Evolutionary conservation across 2,113 vertebrate genomes (phyloP), one percentile per base, ranked within the genome.

Genomic region (Saguinus imperator): DNA sequence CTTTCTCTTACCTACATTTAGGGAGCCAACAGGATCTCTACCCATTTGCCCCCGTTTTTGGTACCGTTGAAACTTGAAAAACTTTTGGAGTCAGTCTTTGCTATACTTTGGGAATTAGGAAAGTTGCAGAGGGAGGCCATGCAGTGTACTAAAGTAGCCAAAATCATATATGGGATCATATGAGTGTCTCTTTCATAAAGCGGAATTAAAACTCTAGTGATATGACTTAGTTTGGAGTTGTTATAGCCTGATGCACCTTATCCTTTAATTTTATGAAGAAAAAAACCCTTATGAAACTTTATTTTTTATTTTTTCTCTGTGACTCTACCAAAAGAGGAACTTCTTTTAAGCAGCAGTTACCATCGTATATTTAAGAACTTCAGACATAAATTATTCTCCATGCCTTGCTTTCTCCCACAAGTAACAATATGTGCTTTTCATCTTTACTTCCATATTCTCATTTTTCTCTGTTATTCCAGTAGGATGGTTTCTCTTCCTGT

Each of bases 381-480:
- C 2, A 76, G 57, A 72, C 21, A 8, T 48, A 81, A 92, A 16
- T 77, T 92, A 23, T 72, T 52, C 57, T 87, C 37, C 21, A 32
- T 92, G 18, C 29, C 37, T 91, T 91, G 13, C 35, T 92, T 96
- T 95, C 40, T 96, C 25, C 32, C 43, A 61, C 35, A 94, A 75
- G 11, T 82, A 88, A n/a, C 1, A 29, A 27, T 87, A 83, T 89
- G 37, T 83, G 76, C 52, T 85, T 92, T 90, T 91, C 66, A 55
- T 68, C 76, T 90, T 93, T 90, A 45, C 45, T 85, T 91, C 32
- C 14, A 20, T 91, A 37, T 85, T 94, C 48, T 50, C 1, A 0
- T 76, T 92, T 93, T 93, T 50, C 85, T 89, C 18, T 94, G n/a
- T n/a, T 92, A 17, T 82, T 96, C 40, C 43, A 66, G 27, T 72